Conservation (phyloP, 2,113 vertebrate genomes). For the Litocranius walleri region DNA sequence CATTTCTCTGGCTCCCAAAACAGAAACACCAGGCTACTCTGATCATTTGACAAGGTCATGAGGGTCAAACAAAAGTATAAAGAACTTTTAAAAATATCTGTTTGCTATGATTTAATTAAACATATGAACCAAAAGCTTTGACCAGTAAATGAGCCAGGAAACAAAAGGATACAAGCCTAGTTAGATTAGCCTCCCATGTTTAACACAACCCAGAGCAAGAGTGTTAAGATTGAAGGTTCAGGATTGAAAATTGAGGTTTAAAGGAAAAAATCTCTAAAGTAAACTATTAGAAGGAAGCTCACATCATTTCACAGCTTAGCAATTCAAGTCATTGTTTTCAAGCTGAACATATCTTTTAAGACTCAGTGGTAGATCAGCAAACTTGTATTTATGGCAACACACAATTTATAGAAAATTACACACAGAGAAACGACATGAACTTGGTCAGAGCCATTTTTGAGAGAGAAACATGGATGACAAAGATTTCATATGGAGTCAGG, state of each 20-base stretch:
- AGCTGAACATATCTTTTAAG: neutral
- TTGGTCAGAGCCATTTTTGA: neutral
- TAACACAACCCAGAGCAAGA: neutral
- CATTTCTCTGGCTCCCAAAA: neutral
- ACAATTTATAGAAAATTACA: slow-evolving; percentile 23
- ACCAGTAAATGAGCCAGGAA: neutral
- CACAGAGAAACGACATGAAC: neutral
- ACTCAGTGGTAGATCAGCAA: neutral
- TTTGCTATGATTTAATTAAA: slow-evolving; percentile 5
- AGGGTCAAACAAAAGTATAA: slow-evolving; percentile 1
- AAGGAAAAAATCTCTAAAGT: neutral
- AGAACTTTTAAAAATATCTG: neutral
- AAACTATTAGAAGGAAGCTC: neutral
- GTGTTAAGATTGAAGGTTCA: neutral
- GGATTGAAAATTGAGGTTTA: neutral
- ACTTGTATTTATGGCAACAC: neutral
- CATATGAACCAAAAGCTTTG: slow-evolving; percentile 21
- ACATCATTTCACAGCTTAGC: neutral
- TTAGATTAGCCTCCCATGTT: neutral
- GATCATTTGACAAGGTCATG: neutral
- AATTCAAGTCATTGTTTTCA: slow-evolving; percentile 8
- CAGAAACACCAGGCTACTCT: neutral
- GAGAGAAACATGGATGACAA: neutral
- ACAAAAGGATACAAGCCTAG: neutral
- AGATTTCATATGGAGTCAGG: neutral